Percentiles rank a stretch among this genome's conserved stretches.
These are phyloP conservation scores for Lutraria rhynchaena DNA, from an alignment of 1,140 invertebrate species.

Conservation along the genomic window DNA sequence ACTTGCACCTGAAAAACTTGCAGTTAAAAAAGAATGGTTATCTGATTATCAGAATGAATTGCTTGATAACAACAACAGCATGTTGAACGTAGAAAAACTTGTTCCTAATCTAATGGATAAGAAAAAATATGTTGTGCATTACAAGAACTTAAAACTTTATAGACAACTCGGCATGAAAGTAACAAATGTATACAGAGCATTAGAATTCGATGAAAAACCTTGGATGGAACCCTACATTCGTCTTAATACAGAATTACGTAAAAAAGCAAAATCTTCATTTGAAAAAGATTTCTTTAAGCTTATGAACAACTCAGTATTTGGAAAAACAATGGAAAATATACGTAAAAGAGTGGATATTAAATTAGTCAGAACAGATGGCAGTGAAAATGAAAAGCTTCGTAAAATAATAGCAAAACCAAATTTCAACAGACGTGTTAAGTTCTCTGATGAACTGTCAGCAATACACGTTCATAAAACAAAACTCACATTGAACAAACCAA, in stretches of 20 bases:
- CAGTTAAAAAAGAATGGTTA: constrained; percentile 23
- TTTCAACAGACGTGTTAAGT: constrained; percentile 45
- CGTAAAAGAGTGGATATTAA: constrained; percentile 35
- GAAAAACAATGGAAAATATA: constrained; percentile 62
- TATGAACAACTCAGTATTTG: constrained; percentile 77
- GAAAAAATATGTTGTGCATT: constrained; percentile 61
- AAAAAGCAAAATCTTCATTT: constrained; percentile 78
- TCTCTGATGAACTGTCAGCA: constrained; percentile 69
- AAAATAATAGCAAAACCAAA: constrained; percentile 37
- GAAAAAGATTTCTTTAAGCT: constrained; percentile 76
- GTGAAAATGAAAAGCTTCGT: constrained; percentile 1
- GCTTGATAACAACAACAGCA: constrained; percentile 1
- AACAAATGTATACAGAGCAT: constrained; percentile 56
- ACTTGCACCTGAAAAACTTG: constrained; percentile 51
- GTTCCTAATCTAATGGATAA: constrained; percentile 45
- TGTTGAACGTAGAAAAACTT: constrained; percentile 29
- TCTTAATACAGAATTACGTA: constrained; percentile 71
- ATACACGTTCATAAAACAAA: constrained; percentile 62
- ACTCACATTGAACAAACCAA: constrained; percentile 65
- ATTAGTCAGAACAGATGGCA: constrained; percentile 18
- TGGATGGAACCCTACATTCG: constrained; percentile 64
- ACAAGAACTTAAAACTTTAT: constrained; percentile 54
- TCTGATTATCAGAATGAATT: constrained; percentile 22
- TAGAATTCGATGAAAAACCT: constrained; percentile 53
- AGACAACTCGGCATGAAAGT: constrained; percentile 42